These are phyloP conservation scores for Epizoanthus scotinus DNA, from an alignment of 92 coral and sea anemone species.

Conservation along the genomic window DNA sequence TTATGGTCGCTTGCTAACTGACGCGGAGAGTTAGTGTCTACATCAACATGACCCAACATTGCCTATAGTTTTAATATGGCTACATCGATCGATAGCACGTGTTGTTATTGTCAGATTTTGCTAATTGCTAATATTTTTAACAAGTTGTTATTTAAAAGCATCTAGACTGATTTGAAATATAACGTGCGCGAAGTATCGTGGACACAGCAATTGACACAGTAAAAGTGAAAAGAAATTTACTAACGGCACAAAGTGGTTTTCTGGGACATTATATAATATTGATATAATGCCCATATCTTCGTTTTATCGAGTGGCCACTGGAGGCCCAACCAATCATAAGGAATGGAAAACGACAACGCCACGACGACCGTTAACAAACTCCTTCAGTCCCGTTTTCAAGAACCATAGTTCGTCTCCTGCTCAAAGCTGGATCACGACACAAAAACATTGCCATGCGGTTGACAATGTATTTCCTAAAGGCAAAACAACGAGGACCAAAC, in stretches of 20 bases:
- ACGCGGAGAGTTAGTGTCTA: too few relatives aligned
- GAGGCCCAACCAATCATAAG: background rate
- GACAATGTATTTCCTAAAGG: too few relatives aligned
- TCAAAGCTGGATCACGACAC: too few relatives aligned
- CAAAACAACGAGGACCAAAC: too few relatives aligned
- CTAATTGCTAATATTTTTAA: too few relatives aligned
- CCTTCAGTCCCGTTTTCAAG: background rate
- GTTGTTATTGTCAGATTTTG: too few relatives aligned
- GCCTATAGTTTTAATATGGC: too few relatives aligned
- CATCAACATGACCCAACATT: too few relatives aligned
- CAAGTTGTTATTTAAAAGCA: too few relatives aligned
- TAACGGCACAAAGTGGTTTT: background rate
- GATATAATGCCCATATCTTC: slow-evolving; percentile 86
- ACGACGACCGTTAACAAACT: background rate
- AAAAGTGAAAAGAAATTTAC: background rate
- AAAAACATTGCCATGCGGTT: too few relatives aligned
- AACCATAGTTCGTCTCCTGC: background rate
- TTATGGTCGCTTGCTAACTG: too few relatives aligned
- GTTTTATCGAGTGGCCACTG: slow-evolving; percentile 53
- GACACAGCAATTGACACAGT: background rate
- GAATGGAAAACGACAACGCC: slow-evolving; percentile 21
- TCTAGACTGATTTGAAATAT: background rate
- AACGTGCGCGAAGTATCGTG: background rate
- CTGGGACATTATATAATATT: background rate
- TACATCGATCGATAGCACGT: too few relatives aligned